A percentile compares a stretch with the other conserved stretches of the same genome.
phyloP scores from a whole-genome alignment of 2,113 vertebrate species.

The Opisthocomus hoazin region DNA sequence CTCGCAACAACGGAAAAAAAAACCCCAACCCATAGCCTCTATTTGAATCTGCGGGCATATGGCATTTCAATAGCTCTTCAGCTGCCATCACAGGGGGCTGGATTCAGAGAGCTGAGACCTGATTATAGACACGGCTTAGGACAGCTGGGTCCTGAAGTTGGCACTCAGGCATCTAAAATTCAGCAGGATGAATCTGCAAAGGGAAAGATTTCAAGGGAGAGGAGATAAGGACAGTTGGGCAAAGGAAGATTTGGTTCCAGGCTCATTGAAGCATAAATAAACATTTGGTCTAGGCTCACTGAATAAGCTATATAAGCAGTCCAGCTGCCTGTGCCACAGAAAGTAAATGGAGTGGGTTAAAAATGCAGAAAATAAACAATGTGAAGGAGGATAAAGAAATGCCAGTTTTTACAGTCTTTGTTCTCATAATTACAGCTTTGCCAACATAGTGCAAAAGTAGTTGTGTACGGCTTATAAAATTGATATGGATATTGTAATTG shows the following conservation, averaged over 20 bases:
- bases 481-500: not conserved
- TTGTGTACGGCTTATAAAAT: not conserved
- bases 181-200: not conserved
- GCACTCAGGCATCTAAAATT: not conserved
- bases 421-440: not conserved
- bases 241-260: not conserved
- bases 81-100: not conserved
- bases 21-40: not conserved
- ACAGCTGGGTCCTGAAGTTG: not conserved
- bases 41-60: not conserved
- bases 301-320: not conserved
- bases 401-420: not conserved
- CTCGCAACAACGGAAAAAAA: not conserved
- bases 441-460: not conserved
- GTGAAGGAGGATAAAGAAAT: not conserved
- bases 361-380: not conserved
- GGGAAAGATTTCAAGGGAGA: not conserved
- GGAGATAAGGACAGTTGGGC: not conserved
- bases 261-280: not conserved
- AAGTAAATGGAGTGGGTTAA: not conserved
- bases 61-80: not conserved
- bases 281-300: not conserved
- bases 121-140: not conserved
- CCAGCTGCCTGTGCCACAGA: not conserved
- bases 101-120: not conserved